These are phyloP conservation scores for Xestia rhomboidea DNA, from an alignment of 2,888 invertebrate species.

Conservation along the genomic window DNA sequence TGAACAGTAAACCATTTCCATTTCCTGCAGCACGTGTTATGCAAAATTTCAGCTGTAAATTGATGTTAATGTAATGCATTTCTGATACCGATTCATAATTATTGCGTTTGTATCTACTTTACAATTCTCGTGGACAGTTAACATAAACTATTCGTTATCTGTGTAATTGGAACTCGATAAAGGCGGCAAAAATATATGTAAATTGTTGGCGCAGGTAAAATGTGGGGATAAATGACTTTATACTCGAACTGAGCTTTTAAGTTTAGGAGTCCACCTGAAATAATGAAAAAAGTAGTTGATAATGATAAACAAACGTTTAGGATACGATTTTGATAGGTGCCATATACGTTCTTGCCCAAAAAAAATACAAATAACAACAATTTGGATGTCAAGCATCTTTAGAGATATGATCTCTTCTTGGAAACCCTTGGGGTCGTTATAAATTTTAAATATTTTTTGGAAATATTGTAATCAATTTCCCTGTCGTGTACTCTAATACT, in stretches of 20 bases:
- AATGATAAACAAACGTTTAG: constrained; percentile 2
- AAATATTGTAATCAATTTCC: constrained; percentile 58
- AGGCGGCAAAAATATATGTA: constrained; percentile 69
- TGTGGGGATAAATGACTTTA: constrained; percentile 53
- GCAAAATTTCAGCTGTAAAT: constrained; percentile 67
- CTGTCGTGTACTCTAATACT: constrained; percentile 49
- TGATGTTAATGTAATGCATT: constrained; percentile 62
- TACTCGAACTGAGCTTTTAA: constrained; percentile 44
- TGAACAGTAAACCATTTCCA: constrained; percentile 48
- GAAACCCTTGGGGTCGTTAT: constrained; percentile 60
- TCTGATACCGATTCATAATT: constrained; percentile 66
- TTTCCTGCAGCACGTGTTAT: constrained; percentile 69
- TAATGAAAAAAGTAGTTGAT: neutral
- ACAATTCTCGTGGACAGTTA: constrained; percentile 63
- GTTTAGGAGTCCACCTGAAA: constrained; percentile 20
- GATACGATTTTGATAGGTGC: constrained; percentile 16
- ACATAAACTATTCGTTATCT: constrained; percentile 72
- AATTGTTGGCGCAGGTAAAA: constrained; percentile 58
- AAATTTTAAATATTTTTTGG: constrained; percentile 55
- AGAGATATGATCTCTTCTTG: constrained; percentile 61
- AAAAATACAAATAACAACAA: constrained; percentile 41
- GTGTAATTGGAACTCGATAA: constrained; percentile 71
- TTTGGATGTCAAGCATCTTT: constrained; percentile 40
- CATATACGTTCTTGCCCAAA: constrained; percentile 15
- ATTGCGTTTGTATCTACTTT: constrained; percentile 67